Conservation (phyloP, 2,888 invertebrate genomes). For the Scrobipalpa atriplicella region DNA sequence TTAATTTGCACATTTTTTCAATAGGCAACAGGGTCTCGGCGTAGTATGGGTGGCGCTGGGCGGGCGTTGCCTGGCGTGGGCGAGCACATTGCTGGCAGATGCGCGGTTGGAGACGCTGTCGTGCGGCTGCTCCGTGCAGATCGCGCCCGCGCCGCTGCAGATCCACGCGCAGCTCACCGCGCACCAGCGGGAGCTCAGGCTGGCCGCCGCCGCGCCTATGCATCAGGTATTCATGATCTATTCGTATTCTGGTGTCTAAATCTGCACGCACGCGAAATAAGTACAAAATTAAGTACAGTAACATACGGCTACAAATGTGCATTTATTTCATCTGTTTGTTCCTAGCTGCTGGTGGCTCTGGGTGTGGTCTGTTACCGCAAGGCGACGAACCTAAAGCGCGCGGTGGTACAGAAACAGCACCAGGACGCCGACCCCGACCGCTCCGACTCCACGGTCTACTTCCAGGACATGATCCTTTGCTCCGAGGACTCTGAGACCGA, state of each 20-base stretch:
- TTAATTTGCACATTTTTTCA: neutral
- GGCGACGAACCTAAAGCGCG: constrained; percentile 91
- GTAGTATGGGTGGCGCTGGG: constrained; percentile 95
- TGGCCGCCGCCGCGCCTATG: constrained; percentile 87
- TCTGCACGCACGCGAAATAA: too few relatives aligned
- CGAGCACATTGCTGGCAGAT: constrained; percentile 89
- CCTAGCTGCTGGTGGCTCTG: constrained; percentile 90
- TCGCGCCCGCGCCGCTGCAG: constrained; percentile 84
- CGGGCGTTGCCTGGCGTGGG: constrained; percentile 90
- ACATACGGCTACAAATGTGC: too few relatives aligned
- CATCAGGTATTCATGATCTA: constrained; percentile 78
- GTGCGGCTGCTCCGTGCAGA: constrained; percentile 43
- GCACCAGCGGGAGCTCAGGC: constrained; percentile 86
- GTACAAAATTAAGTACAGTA: too few relatives aligned
- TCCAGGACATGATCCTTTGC: constrained; percentile 96
- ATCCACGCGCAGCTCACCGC: constrained; percentile 86
- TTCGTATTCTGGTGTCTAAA: too few relatives aligned
- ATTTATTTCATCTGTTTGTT: neutral
- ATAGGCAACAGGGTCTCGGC: constrained; percentile 93
- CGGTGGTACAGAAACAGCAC: constrained; percentile 86
- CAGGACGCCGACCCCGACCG: constrained; percentile 92
- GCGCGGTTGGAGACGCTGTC: constrained; percentile 87
- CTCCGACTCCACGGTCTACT: constrained; percentile 97
- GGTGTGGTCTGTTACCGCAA: constrained; percentile 96
- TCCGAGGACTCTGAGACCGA: constrained; percentile 95